phyloP scores from a whole-genome alignment of 1,140 invertebrate species.

The Atta colombica region DNA sequence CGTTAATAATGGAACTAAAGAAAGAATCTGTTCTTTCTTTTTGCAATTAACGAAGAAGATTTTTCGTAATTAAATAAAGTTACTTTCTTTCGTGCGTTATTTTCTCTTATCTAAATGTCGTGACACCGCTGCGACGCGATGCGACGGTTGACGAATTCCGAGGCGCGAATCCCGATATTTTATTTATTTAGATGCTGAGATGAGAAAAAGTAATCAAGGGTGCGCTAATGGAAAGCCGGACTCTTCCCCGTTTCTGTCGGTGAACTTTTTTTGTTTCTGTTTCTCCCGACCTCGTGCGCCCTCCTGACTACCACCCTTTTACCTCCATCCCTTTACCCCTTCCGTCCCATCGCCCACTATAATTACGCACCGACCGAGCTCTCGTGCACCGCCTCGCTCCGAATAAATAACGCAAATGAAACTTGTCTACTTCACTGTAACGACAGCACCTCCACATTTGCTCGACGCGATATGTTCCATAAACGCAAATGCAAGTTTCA shows the following conservation, averaged over 20 bases:
- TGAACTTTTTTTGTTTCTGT: constrained; percentile 81
- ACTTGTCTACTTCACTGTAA: constrained; percentile 80
- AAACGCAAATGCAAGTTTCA: constrained; percentile 48
- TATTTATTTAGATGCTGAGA: constrained; percentile 87
- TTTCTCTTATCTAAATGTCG: constrained; percentile 83
- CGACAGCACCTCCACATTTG: constrained; percentile 73
- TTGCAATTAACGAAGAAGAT: constrained; percentile 44
- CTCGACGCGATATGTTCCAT: constrained; percentile 44
- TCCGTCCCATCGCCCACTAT: constrained; percentile 79
- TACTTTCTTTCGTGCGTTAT: constrained; percentile 81
- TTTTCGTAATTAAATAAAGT: constrained; percentile 84
- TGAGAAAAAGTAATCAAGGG: constrained; percentile 87
- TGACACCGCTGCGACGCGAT: constrained; percentile 70
- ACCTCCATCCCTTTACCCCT: constrained; percentile 45
- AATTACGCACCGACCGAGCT: constrained; percentile 82
- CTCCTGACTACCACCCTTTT: constrained; percentile 37
- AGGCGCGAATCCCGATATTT: constrained; percentile 84
- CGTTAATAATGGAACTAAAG: constrained; percentile 53
- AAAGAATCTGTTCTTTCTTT: constrained; percentile 6
- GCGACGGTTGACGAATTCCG: constrained; percentile 64
- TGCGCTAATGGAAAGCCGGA: constrained; percentile 84
- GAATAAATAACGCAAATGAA: constrained; percentile 86
- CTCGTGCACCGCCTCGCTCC: constrained; percentile 62
- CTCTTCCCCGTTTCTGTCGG: constrained; percentile 75
- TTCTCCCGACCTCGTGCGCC: constrained; percentile 46